These are phyloP conservation scores for Erannis defoliaria DNA, from an alignment of 2,888 invertebrate genomes.

Conservation along the genomic window DNA sequence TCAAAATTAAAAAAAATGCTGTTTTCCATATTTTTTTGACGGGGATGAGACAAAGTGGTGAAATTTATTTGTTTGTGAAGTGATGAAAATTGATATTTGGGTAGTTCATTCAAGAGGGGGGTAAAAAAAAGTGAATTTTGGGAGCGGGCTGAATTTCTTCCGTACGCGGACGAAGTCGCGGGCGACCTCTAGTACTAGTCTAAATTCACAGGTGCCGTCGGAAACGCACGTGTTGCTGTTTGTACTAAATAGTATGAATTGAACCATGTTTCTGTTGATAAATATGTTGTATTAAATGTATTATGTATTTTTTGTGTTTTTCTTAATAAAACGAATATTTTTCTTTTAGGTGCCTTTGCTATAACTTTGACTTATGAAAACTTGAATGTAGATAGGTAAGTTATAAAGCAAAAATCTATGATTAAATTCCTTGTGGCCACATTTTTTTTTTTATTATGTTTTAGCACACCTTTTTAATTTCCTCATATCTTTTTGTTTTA, in stretches of 20 bases:
- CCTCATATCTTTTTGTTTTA: not conserved
- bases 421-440: slow-evolving; percentile 1
- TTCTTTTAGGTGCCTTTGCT: not conserved
- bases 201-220: not conserved
- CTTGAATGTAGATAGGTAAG: not conserved
- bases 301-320: not conserved
- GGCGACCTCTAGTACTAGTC: not conserved
- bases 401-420: not conserved
- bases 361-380: no score
- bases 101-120: no score
- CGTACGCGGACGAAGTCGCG: no score
- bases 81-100: no score
- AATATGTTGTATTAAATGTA: not conserved
- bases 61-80: no score
- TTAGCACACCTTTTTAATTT: not conserved
- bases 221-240: not conserved
- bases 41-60: no score
- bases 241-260: not conserved
- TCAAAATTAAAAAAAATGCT: no score
- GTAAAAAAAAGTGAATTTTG: no score
- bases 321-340: not conserved
- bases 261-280: not conserved
- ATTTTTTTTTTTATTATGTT: not conserved
- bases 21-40: no score
- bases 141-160: no score